Evolutionary conservation across 2,888 invertebrate species (phyloP), one percentile per base, ranked within the genome.

Genomic region (Rosalia funebris): DNA sequence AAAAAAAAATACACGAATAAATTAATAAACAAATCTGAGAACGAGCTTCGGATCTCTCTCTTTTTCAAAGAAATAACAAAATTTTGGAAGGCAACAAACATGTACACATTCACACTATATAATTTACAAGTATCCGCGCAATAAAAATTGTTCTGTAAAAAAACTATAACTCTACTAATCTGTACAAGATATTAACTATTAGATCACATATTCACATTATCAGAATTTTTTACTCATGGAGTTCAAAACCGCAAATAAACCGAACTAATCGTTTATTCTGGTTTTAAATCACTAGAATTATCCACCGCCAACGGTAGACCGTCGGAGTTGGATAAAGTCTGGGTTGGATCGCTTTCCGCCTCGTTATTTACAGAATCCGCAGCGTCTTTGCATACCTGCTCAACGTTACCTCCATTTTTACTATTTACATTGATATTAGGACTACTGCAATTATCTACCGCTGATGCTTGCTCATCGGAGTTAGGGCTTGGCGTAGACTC

Each of bases 61-160:
- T n/a, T n/a, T n/a, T 47, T 44, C 37, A 16, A 31, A 54, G 55
- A 31, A 53, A 34, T 31, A 45, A 56, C 41, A 12, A 45, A 53
- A 56, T 48, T 53, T 62, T 57, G 59, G 60, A 64, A 65, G 61
- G 61, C 60, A 64, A 70, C 57, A 69, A 67, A 71, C 67, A 70
- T 64, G 64, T 69, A 68, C 69, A 70, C 75, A 75, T 73, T 75
- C 75, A 75, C 69, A 68, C 76, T 53, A 56, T 66, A 75, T 75
- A 75, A 75, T 74, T 77, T 75, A 77, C 75, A 75, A 63, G 55
- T 73, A 72, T 71, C 68, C 75, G 59, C n/a, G n/a, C 73, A 73
- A 74, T 77, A 78, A 76, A 79, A 79, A 77, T 71, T 68, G 69
- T 70, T 71, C 70, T 70, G 78, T 79, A 79, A 79, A 80, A 79